phyloP scores from a whole-genome alignment of 2,113 vertebrate genomes.

The Bubo blakistoni region DNA sequence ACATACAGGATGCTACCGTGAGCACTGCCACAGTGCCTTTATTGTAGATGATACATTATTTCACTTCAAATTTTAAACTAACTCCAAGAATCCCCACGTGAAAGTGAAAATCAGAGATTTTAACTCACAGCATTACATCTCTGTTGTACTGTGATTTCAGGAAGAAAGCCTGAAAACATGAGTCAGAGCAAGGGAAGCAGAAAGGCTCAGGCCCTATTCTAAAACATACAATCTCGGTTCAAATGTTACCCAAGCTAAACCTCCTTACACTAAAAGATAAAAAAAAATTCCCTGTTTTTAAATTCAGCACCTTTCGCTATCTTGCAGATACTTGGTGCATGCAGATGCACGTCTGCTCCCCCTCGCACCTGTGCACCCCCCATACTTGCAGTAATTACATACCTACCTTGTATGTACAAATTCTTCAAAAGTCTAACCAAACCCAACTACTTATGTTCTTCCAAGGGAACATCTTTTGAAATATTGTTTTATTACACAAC shows the following conservation, averaged over 20 bases:
- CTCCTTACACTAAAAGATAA: not conserved
- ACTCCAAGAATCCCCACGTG: not conserved
- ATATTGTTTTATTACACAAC: not conserved
- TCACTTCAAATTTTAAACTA: not conserved
- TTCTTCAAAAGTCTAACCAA: not conserved
- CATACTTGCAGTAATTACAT: accelerated
- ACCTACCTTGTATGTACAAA: not conserved
- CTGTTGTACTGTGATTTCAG: not conserved
- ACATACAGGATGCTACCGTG: accelerated
- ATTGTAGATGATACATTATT: accelerated
- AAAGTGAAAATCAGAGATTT: not conserved
- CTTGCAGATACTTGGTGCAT: not conserved
- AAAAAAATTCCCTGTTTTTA: not conserved
- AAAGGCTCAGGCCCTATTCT: not conserved
- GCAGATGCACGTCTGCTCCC: not conserved
- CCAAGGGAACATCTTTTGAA: not conserved
- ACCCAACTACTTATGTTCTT: not conserved
- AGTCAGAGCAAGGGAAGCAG: not conserved
- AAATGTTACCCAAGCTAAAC: not conserved
- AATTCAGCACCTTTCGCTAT: not conserved
- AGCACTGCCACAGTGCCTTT: not conserved
- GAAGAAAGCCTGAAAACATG: not conserved
- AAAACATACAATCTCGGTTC: not conserved
- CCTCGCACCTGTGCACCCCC: not conserved
- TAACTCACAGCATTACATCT: not conserved